Percentiles rank a stretch among this genome's conserved stretches.
These are phyloP conservation scores for Cepaea nemoralis DNA, from an alignment of 1,140 invertebrate genomes.

Conservation along the genomic window DNA sequence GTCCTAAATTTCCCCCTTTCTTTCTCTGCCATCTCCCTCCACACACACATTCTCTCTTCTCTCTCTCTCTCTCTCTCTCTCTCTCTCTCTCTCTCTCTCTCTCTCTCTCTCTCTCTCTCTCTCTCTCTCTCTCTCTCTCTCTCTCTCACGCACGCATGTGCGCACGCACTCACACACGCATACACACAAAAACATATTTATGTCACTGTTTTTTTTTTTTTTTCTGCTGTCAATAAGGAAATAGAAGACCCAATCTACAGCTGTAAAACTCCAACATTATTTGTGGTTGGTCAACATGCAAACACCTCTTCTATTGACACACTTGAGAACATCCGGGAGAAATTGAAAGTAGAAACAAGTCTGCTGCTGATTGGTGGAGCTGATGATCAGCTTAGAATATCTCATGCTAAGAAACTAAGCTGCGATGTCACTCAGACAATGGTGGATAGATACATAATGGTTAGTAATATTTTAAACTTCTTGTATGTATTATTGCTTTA, in stretches of 20 bases:
- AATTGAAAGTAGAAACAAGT: conserved; percentile 82
- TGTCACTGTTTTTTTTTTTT: too few species aligned
- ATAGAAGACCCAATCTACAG: conserved; percentile 85
- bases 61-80: too few species aligned
- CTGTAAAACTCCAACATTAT: conserved; percentile 82
- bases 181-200: too few species aligned
- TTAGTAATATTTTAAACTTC: conserved; percentile 47
- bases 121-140: too few species aligned
- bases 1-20: too few species aligned
- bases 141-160: too few species aligned
- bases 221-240: conserved; percentile 67
- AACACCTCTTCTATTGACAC: conserved; percentile 78
- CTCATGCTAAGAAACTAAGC: conserved; percentile 79
- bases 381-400: conserved; percentile 83
- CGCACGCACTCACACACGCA: too few species aligned
- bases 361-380: conserved; percentile 86
- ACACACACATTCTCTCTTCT: too few species aligned
- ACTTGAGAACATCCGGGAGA: conserved; percentile 82
- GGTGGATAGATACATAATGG: conserved; percentile 82
- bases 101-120: too few species aligned
- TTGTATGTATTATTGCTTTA: background rate
- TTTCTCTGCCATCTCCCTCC: too few species aligned
- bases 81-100: too few species aligned
- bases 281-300: conserved; percentile 85
- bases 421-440: conserved; percentile 86